Evolutionary conservation across 2,888 invertebrate species (phyloP).

Genomic region (Oligia latruncula): DNA sequence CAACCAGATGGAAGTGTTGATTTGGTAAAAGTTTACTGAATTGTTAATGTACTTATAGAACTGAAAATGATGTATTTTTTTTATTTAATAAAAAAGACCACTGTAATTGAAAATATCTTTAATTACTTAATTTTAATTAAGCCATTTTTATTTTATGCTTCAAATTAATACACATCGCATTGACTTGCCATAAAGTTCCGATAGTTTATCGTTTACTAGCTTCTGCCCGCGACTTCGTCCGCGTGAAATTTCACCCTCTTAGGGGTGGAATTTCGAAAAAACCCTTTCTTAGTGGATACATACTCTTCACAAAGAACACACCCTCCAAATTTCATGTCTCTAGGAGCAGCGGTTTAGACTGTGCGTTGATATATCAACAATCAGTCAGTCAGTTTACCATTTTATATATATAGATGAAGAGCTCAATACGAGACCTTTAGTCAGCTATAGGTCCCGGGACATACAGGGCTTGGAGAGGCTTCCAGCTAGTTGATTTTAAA

Average conservation of each 20-base stretch:
- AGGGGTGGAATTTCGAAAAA: too few relatives aligned
- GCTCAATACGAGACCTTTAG: background rate
- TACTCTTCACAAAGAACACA: too few relatives aligned
- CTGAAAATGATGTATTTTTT: slow-evolving; percentile 88
- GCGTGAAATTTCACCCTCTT: too few relatives aligned
- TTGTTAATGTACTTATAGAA: slow-evolving; percentile 90
- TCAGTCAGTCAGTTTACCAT: too few relatives aligned
- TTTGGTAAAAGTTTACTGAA: slow-evolving; percentile 88
- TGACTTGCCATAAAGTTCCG: background rate
- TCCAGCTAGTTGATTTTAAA: background rate
- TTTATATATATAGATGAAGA: too few relatives aligned
- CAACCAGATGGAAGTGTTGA: slow-evolving; percentile 84
- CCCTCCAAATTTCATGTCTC: too few relatives aligned
- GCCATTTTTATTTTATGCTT: background rate
- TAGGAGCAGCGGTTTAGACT: too few relatives aligned
- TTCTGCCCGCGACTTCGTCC: too few relatives aligned
- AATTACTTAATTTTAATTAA: background rate
- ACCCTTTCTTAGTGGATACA: too few relatives aligned
- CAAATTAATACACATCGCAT: background rate
- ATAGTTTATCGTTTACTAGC: background rate
- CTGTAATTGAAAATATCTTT: slow-evolving; percentile 75
- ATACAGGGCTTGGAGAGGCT: background rate
- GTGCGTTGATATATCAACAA: too few relatives aligned
- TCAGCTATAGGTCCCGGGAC: too few relatives aligned
- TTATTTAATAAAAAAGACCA: slow-evolving; percentile 88